Conservation (phyloP, 2,113 vertebrate species). For the Haemorhous mexicanus region DNA sequence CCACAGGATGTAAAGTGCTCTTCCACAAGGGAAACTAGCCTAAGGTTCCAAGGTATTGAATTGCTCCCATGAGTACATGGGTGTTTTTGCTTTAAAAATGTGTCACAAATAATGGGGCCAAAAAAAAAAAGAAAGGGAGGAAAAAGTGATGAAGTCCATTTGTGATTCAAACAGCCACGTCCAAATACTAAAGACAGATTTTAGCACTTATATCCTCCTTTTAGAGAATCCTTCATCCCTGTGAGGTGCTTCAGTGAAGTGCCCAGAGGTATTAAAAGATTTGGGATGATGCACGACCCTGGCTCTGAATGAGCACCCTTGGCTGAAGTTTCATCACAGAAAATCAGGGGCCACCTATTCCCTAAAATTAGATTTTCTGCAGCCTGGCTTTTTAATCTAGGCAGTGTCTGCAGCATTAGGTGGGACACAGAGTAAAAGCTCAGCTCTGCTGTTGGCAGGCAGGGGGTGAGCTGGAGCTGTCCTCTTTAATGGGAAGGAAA, state of each 20-base stretch:
- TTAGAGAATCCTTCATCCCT: neutral
- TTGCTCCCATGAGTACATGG: neutral
- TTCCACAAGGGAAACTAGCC: neutral
- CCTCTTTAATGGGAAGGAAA: neutral
- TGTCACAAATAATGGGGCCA: neutral
- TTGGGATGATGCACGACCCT: neutral
- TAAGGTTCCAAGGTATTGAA: neutral
- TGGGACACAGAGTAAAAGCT: neutral
- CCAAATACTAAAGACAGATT: neutral
- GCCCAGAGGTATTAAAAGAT: neutral
- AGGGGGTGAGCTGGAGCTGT: neutral
- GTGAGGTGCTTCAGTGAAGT: neutral
- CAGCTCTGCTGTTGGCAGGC: neutral
- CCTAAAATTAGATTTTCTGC: neutral
- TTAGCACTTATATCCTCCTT: neutral
- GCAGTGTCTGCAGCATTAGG: neutral
- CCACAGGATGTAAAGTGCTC: neutral
- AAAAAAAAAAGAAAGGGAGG: neutral
- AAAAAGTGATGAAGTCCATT: neutral
- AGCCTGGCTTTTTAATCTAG: neutral
- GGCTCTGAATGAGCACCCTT: neutral
- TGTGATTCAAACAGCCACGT: neutral
- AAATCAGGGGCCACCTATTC: neutral
- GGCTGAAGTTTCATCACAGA: conserved; percentile 1
- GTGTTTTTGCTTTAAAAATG: neutral